Conservation (phyloP, 2,888 invertebrate genomes). For the Dastarcus helophoroides region DNA sequence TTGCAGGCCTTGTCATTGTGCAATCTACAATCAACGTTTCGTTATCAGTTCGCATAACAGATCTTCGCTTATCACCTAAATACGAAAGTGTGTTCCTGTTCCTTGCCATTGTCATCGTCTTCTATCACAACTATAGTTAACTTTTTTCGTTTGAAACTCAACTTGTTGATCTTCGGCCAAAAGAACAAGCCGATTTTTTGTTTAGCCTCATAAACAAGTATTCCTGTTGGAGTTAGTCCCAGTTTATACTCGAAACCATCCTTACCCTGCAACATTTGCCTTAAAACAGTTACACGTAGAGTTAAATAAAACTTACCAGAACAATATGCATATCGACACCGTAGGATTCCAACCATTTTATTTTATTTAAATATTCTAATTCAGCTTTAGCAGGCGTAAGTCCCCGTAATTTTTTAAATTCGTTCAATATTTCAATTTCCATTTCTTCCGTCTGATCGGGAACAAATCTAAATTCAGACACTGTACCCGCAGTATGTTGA, state of each 20-base stretch:
- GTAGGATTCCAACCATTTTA: constrained; percentile 96
- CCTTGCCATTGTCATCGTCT: constrained; percentile 92
- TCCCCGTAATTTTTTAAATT: constrained; percentile 77
- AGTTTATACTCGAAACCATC: constrained; percentile 94
- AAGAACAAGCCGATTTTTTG: constrained; percentile 98
- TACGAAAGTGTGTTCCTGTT: constrained; percentile 98
- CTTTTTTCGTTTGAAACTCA: constrained; percentile 97
- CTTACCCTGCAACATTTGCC: constrained; percentile 63
- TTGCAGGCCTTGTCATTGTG: constrained; percentile 98
- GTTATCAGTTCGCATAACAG: neutral
- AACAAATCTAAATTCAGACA: constrained; percentile 96
- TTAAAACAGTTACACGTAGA: neutral
- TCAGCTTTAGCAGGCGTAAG: constrained; percentile 93
- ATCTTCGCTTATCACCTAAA: constrained; percentile 51
- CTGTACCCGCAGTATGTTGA: constrained; percentile 88
- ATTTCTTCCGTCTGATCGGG: constrained; percentile 94
- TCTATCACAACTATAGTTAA: constrained; percentile 94
- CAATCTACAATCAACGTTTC: constrained; percentile 49
- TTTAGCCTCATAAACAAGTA: constrained; percentile 91
- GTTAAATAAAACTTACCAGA: constrained; percentile 44
- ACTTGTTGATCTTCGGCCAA: constrained; percentile 97
- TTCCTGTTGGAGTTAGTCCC: constrained; percentile 95
- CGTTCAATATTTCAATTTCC: constrained; percentile 88
- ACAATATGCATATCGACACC: constrained; percentile 99
- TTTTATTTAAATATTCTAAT: constrained; percentile 84